Evolutionary conservation across 2,797 vertebrate genomes (phyloP), one percentile per base, ranked within the genome.

Genomic region (Galaxias olidus): DNA sequence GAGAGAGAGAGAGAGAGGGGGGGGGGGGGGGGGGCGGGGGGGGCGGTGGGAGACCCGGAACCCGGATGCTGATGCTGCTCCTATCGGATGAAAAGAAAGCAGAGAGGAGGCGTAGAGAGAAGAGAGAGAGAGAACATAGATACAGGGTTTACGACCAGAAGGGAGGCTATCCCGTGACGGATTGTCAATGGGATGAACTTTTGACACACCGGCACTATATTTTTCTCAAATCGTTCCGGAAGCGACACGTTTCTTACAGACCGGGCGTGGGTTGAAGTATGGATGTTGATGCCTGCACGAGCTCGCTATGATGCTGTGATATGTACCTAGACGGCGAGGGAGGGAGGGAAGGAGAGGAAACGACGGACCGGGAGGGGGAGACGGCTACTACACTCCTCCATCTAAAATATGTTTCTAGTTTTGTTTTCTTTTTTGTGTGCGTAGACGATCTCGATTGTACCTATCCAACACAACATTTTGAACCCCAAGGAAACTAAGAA

Each of bases 41-140:
- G 45, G 43, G n/a, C n/a, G 52, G 73, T 56, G 46, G 62, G 71
- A 55, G 43, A 53, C 45, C 71, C 73, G 88, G 88, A 85, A 91
- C 90, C 90, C 90, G 91, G 92, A 93, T 92, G 90, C 90, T 92
- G 90, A 91, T 90, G 90, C 86, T 90, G 90, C 74, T 80, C 77
- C 74, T 70, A 69, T 77, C 70, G 77, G 87, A 87, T 79, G 78
- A 78, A 61, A 81, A 60, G 46, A 65, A 58, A 59, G 71, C 63
- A 70, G 73, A 73, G 66, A 57, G 64, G 66, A 73, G 69, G 61
- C 74, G 57, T 72, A 76, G 70, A 77, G 73, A 68, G 60, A 74
- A 61, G 67, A 47, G 51, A 57, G 49, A 46, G 65, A 66, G 68
- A 67, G 52, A n/a, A n/a, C n/a, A n/a, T n/a, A 68, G 59, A 74